Evolutionary conservation across 2,888 invertebrate genomes (phyloP), one percentile per base, ranked within the genome.

Genomic region (Orthosia incerta): DNA sequence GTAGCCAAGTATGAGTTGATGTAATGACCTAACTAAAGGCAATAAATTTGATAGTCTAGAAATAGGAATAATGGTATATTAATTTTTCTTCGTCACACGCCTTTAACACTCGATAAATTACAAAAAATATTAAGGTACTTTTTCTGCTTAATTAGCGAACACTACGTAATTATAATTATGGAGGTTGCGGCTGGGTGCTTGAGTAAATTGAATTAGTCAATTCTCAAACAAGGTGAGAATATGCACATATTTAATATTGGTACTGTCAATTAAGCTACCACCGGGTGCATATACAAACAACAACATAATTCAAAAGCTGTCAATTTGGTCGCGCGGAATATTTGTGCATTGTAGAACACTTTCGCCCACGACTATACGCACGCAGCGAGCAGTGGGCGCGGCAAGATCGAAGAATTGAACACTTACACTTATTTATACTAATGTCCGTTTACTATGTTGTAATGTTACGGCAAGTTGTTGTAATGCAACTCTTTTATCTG

Each of bases 351-450:
- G 72, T 77, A 51, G 67, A 71, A 69, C 74, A 75, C 80, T 87
- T 87, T 84, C 79, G 87, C 79, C 73, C 76, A 70, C 81, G 80
- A 67, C 51, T 48, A 86, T 86, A 82, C 83, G 63, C 76, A 76
- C 76, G 86, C 83, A 74, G 82, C 73, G 62, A 23, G 53, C 70
- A 71, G 78, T 87, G 85, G 88, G 88, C 78, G 88, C 87, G 88
- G 88, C 85, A 46, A 46, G 57, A 85, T 77, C 87, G 79, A 86
- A 82, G 87, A 87, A 86, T 84, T 84, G 74, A 76, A 62, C 71
- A 66, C 79, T 87, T 87, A 80, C 84, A 77, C 84, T 85, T 87
- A 87, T 87, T 85, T 86, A 86, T 75, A 85, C 71, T 78, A 84
- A 84, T 84, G 80, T 82, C 76, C 76, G 74, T 82, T 86, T 81